Evolutionary conservation across 2,113 vertebrate genomes (phyloP), one percentile per base, ranked within the genome.

Genomic region (Hystrix cristata): DNA sequence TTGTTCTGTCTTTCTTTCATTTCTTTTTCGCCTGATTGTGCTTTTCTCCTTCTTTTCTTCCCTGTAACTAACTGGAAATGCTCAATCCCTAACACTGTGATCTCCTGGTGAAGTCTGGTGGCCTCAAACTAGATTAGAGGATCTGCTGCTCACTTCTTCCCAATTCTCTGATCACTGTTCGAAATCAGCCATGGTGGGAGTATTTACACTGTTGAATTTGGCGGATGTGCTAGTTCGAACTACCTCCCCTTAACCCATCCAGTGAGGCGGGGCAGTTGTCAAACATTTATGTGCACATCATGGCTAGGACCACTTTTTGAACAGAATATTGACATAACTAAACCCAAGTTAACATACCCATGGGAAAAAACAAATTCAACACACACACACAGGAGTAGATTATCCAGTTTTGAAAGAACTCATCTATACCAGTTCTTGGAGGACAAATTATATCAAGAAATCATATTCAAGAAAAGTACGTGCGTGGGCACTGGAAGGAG

Each of bases 401-500:
- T 43, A 25, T 21, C 8, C 7, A 69, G 15, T 38, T 83, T 59
- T 78, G 43, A 80, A 94, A 95, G 72, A 74, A 2, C 25, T 81
- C 38, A 65, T 7, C 21, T 31, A 64, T 34, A 4, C 48, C 12
- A 76, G 13, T 16, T 62, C 38, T 69, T 81, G 5, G 13, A 7
- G 9, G 51, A 25, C 51, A 13, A 43, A 34, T 74, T 12, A 74
- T 23, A 46, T 74, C 16, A 31, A 29, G 25, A 53, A 46, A 19
- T 51, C 23, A 59, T 29, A 48, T 46, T 60, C 48, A 69, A 91
- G 43, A 43, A 84, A 67, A 25, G 3, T 4, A 2, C 71, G 0
- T 60, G 15, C 43, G 13, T 34, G 55, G 1, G 2, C 14, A 57
- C 8, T 10, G 25, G 1, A 19, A 34, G 6, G 1, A 3, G 2